Base-by-base conservation (phyloP, 2,113 vertebrate species). In the Poecile atricapillus region DNA sequence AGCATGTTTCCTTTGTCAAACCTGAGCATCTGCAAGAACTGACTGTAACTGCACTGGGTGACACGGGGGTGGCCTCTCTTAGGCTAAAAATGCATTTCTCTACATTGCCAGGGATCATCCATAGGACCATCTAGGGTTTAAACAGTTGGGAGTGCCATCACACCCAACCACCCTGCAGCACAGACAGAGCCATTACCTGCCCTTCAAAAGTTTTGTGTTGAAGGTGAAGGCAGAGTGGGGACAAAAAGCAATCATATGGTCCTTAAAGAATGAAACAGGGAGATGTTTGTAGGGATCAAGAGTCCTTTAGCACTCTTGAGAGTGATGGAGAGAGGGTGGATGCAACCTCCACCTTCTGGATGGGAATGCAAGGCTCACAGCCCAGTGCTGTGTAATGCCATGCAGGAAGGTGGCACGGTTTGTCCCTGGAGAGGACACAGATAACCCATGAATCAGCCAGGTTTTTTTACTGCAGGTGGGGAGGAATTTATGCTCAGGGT, bases 381-480 rank as follows among this genome's bases (percentile, higher is more conserved):
- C 30, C 30, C 49, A n/a, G 25, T 1, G n/a, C 28, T 49, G 39
- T n/a, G 1, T 12, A n/a, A 24, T 23, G 35, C 60, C 1, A 2
- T 11, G 30, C 2, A 3, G 49, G 52, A 74, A 65, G 9, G 20
- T 3, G 5, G 20, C 46, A 53, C 68, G 11, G 15, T 6, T 79
- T 50, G 20, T 33, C 31, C 35, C 13, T 1, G 9, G 15, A 44
- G 15, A 43, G 43, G 18, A 47, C 47, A 17, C n/a, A 50, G 27
- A 24, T 31, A 62, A 41, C 7, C 24, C n/a, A 58, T 0, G 0
- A 53, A 18, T 5, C 44, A 64, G 5, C 0, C 21, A 24, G 11
- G 12, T 3, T n/a, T 84, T 39, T 39, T 30, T 59, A 27, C 22
- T 3, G 2, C 39, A 39, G 8, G 5, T 2, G 2, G 4, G 3